Evolutionary conservation across 2,113 vertebrate genomes (phyloP), one percentile per base, ranked within the genome.

Genomic region (Corydoras sp.): DNA sequence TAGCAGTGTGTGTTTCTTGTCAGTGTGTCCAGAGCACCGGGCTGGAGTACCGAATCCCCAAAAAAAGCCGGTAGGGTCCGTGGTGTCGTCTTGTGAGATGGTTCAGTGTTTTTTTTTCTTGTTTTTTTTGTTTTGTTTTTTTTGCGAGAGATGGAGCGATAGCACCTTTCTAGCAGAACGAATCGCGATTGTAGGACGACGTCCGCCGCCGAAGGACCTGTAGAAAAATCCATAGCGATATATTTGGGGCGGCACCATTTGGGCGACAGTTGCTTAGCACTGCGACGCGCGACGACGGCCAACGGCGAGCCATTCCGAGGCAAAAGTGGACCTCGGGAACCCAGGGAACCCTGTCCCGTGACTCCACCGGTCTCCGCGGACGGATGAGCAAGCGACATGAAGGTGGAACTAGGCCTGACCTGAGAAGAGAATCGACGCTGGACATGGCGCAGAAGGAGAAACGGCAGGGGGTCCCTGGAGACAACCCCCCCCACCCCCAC

Each of bases 1-100:
- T 97, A 98, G 94, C 93, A 91, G 86, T 91, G 92, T 95, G 89
- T 89, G 90, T 72, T 61, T 69, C 54, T 54, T 65, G 68, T 73
- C 43, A 24, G 61, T 64, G 65, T 62, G 63, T 73, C 54, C 65
- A 73, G 62, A 68, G 73, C 79, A 79, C 69, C 77, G 70, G 56
- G 54, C 76, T 58, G 65, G 73, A 76, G 76, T 60, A 71, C 43
- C 65, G 76, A 72, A 65, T 32, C 9, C 13, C 9, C 13, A 54
- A 56, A 56, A 32, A 18, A 30, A 13, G 55, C 67, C 58, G 72
- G 32, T 54, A 35, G 15, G 9, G 13, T 68, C 51, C 58, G 49
- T 74, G 10, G 49, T n/a, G 8, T 63, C 15, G 10, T 51, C 18
- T 7, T 58, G 53, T 8, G 65, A 24, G 8, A 55, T 15, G 66